Evolutionary conservation across 2,888 invertebrate genomes (phyloP), one percentile per base, ranked within the genome.

Genomic region (Leucophenga maculata): DNA sequence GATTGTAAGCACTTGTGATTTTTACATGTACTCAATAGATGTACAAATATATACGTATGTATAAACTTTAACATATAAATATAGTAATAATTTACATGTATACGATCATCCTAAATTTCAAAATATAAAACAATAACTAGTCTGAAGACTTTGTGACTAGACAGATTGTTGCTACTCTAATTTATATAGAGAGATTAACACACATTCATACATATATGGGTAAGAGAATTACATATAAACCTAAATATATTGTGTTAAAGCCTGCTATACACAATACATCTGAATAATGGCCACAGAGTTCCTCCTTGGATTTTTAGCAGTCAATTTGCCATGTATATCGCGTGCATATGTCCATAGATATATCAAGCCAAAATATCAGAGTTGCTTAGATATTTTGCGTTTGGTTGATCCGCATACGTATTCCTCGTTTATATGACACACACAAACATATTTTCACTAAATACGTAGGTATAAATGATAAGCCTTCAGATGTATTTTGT

Each of bases 91-190:
- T 54, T 11, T 64, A 59, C 48, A 31, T 55, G 66, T 74, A 71
- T 71, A 48, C 3, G 26, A 57, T 57, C 20, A 18, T 52, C 26
- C 18, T 60, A 32, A 39, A 39, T 18, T 18, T 39, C 44, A 39
- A 55, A 57, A n/a, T 71, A 76, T 73, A 77, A 81, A 83, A 83
- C 82, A 80, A 82, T 84, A 85, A 85, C 86, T 86, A 85, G 86
- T 86, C 86, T 86, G 84, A 84, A 82, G 85, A 84, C 84, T 80
- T 83, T 82, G 77, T 86, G 86, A 86, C 86, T 86, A 86, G 86
- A 85, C 76, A 80, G 60, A 74, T 80, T 77, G 78, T 70, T 68
- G 72, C 68, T 74, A 72, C 73, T 73, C 75, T 64, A 70, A 70
- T 64, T 69, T 70, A 72, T 74, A 72, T 74, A 74, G 68, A 71